These are phyloP conservation scores for Microtus montanus DNA, from an alignment of 2,113 vertebrate genomes.

Conservation along the genomic window DNA sequence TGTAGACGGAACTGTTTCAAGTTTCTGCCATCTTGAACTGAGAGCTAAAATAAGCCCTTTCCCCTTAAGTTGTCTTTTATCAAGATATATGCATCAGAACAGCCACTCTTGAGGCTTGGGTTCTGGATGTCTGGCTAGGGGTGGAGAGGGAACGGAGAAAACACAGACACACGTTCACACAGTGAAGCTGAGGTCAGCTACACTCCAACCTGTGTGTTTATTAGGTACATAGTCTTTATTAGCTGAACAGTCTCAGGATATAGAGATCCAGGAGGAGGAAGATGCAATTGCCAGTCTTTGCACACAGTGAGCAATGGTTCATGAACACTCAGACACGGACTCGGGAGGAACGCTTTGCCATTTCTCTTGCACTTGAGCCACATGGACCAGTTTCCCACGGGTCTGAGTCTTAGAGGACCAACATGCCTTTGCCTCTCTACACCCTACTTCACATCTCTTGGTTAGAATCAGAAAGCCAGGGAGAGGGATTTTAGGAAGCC, in stretches of 20 bases:
- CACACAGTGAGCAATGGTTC: neutral
- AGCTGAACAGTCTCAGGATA: neutral
- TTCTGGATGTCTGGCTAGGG: neutral
- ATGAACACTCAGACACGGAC: neutral
- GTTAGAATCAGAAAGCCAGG: constrained; percentile 5
- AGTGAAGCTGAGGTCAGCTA: neutral
- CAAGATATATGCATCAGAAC: neutral
- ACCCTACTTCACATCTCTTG: neutral
- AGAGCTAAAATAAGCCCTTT: neutral
- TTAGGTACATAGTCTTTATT: neutral
- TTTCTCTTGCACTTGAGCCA: neutral
- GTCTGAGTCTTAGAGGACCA: neutral
- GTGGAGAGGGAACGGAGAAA: neutral
- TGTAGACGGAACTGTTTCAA: neutral
- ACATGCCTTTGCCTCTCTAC: neutral
- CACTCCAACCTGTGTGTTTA: neutral
- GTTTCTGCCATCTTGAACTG: neutral
- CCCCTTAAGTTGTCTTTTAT: neutral
- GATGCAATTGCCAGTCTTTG: neutral
- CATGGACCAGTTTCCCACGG: neutral
- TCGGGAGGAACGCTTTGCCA: neutral
- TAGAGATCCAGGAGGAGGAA: neutral
- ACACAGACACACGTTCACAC: neutral
- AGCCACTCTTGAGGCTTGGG: neutral
- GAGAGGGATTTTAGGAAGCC: constrained; percentile 8